phyloP scores from a whole-genome alignment of 2,888 invertebrate species.

The Xestia c-nigrum region DNA sequence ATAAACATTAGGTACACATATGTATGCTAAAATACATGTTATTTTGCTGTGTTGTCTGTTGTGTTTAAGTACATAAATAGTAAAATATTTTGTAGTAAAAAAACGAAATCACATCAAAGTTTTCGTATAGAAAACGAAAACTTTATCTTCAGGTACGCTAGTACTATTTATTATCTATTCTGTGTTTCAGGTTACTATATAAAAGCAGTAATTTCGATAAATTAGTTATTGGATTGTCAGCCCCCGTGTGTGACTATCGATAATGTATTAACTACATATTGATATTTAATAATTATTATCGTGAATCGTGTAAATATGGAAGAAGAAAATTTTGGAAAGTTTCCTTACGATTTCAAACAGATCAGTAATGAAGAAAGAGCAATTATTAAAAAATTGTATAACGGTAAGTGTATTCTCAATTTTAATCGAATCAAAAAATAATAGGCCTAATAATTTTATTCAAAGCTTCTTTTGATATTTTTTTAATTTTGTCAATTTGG shows the following conservation, averaged over 20 bases:
- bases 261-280: neutral
- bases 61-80: neutral
- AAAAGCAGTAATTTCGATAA: neutral
- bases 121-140: neutral
- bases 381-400: neutral
- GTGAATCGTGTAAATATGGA: slow-evolving; percentile 3
- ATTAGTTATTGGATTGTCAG: neutral
- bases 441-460: neutral
- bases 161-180: too few relatives aligned
- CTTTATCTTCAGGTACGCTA: too few relatives aligned
- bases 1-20: too few relatives aligned
- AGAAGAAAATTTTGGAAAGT: slow-evolving; percentile 5
- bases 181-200: neutral
- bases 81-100: neutral
- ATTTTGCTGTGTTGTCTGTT: too few relatives aligned
- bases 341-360: slow-evolving; percentile 30
- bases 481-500: too few relatives aligned
- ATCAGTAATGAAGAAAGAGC: slow-evolving; percentile 18
- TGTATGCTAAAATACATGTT: too few relatives aligned
- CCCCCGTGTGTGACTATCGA: neutral
- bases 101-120: neutral
- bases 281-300: neutral
- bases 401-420: neutral
- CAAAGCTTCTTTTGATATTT: neutral
- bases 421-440: neutral